Evolutionary conservation across 2,888 invertebrate genomes (phyloP), one percentile per base, ranked within the genome.

Genomic region (Zygogramma bicolorata): DNA sequence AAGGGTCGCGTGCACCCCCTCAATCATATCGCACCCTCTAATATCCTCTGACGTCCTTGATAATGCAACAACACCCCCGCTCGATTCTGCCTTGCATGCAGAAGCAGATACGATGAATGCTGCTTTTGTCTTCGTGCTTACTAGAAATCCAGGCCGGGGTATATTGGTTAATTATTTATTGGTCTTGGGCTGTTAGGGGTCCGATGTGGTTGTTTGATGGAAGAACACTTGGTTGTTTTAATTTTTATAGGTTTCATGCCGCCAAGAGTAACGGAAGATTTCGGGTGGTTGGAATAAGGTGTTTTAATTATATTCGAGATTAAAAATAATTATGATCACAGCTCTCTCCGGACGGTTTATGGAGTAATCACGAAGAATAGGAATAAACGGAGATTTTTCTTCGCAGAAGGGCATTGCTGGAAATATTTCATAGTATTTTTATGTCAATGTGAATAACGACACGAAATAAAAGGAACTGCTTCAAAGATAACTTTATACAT

Each of bases 11-110:
- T 78, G 77, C 81, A 77, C 81, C 83, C 84, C 82, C 85, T 84
- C 86, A 86, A 87, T 87, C 87, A 87, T 87, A 87, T 85, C 85
- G 84, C 85, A 86, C 86, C 87, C 86, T 86, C 86, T 87, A 86
- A 87, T 87, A 87, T 86, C 85, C 85, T 84, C 81, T 83, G 87
- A 87, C 86, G 86, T 85, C 82, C 85, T 85, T 85, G 85, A 86
- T 86, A 86, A 86, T 87, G 86, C 86, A 85, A 84, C 85, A 83
- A 84, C 84, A 84, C 84, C 84, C 85, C 83, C 81, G 66, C 74
- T 63, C 77, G 69, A 59, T 65, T 77, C 80, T 69, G 75, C 63
- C 60, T 65, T 71, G 73, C 75, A 70, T 75, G 75, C 75, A 59
- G 71, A 75, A 75, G 65, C 75, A 70, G 65, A 67, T 62, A 67